phyloP scores from a whole-genome alignment of 2,797 vertebrate genomes.

The Centroberyx gerrardi region DNA sequence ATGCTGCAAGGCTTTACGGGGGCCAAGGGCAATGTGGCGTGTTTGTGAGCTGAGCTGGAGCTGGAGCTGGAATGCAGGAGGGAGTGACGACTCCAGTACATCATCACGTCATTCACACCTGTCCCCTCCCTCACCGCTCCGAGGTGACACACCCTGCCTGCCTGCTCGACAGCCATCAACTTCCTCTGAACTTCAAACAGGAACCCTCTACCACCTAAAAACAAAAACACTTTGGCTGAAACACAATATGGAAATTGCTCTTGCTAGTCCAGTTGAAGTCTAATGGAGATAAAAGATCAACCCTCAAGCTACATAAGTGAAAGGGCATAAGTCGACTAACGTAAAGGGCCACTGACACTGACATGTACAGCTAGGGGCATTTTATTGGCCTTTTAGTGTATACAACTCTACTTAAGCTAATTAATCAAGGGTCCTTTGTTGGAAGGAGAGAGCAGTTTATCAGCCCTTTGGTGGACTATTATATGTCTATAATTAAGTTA shows the following conservation, averaged over 20 bases:
- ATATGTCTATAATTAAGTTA: slow-evolving; percentile 41
- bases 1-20: slow-evolving; percentile 18
- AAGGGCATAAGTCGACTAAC: background rate
- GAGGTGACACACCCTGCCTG: slow-evolving; percentile 55
- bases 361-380: background rate
- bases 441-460: slow-evolving; percentile 14
- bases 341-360: background rate
- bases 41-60: slow-evolving; percentile 42
- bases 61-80: slow-evolving; percentile 54
- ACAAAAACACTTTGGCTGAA: slow-evolving; percentile 1
- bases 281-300: background rate
- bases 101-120: slow-evolving; percentile 69
- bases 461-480: slow-evolving; percentile 9
- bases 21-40: slow-evolving; percentile 7
- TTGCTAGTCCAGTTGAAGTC: background rate
- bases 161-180: slow-evolving; percentile 5
- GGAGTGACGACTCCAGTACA: slow-evolving; percentile 44
- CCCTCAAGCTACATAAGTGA: background rate
- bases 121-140: slow-evolving; percentile 56
- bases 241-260: slow-evolving; percentile 4
- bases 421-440: slow-evolving; percentile 64
- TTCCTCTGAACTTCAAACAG: slow-evolving; percentile 29
- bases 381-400: background rate
- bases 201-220: slow-evolving; percentile 4
- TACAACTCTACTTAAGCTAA: slow-evolving; percentile 12